Evolutionary conservation across 2,797 vertebrate species (phyloP).

Genomic region (Octomys mimax): DNA sequence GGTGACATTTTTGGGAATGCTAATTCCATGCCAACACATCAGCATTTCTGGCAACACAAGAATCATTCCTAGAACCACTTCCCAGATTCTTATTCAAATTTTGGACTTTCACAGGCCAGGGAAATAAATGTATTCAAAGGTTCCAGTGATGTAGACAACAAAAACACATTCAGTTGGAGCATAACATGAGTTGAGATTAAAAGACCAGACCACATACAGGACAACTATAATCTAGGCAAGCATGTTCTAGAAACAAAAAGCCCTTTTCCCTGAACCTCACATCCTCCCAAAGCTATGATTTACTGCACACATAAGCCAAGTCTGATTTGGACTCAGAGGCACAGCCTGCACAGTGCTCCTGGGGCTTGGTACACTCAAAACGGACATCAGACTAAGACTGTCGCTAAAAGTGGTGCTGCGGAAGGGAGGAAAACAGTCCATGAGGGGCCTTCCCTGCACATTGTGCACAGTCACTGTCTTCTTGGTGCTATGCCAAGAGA

Average conservation of each 20-base stretch:
- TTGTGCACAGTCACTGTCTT: neutral
- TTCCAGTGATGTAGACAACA: constrained; percentile 51
- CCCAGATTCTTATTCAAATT: constrained; percentile 75
- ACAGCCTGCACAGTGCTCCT: neutral
- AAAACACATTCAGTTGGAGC: constrained; percentile 53
- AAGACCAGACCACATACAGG: neutral
- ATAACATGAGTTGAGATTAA: constrained; percentile 44
- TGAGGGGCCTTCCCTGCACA: neutral
- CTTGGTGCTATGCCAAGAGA: neutral
- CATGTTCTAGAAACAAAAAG: neutral
- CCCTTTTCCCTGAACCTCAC: neutral
- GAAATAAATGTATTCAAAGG: constrained; percentile 48
- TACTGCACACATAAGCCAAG: neutral
- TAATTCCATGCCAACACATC: constrained; percentile 58
- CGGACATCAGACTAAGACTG: neutral
- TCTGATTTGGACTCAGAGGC: neutral
- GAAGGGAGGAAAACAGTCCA: neutral
- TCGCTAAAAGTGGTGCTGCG: neutral
- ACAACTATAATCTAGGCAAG: neutral
- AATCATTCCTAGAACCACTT: constrained; percentile 71
- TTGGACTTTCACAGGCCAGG: constrained; percentile 38
- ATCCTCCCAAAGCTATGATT: neutral
- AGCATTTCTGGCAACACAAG: constrained; percentile 74
- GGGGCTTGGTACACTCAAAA: neutral
- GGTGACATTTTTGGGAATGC: constrained; percentile 68